Base-by-base conservation (phyloP, 2,797 vertebrate genomes). In the Apogon hyalosoma region DNA sequence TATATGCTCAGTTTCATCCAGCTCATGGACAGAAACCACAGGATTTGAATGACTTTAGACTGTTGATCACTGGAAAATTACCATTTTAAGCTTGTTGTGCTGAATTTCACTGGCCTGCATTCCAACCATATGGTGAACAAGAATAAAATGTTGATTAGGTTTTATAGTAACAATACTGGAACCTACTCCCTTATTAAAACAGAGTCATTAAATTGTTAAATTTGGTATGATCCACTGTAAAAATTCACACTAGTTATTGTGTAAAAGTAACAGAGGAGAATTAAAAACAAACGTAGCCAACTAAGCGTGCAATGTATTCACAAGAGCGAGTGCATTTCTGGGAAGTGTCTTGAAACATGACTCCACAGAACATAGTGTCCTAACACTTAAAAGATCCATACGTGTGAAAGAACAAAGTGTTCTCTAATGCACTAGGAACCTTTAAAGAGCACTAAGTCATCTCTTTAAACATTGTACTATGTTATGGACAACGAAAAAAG, bases 361-460 rank as follows among this genome's bases (percentile, higher is more conserved):
- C 73, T 71, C 83, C 73, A 59, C 43, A 60, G 84, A 61, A 86
- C 79, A 80, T 5, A 49, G 18, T 72, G 77, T 85, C 68, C 80
- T 28, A 0, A 15, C 62, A 70, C 15, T 61, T 72, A 53, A 40
- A 64, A 28, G 64, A 80, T 77, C 66, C 57, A 52, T 66, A 54
- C 11, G 72, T 74, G 64, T 73, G 61, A 63, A 63, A 68, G 71
- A 73, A 78, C 18, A 8, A 69, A 52, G 59, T 74, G 77, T 81
- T 79, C 80, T 51, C 33, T 1, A 39, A 39, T 42, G 40, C 40
- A 42, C 40, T 42, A 12, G 6, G 31, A 67, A 61, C 5, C 11
- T 47, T 33, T 48, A 31, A 41, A 57, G 13, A 42, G 48, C n/a
- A 19, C n/a, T 9, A 46, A 21, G 3, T 38, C 31, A 33, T 33